Evolutionary conservation across 2,113 vertebrate genomes (phyloP), one percentile per base, ranked within the genome.

Genomic region (Gambusia affinis): DNA sequence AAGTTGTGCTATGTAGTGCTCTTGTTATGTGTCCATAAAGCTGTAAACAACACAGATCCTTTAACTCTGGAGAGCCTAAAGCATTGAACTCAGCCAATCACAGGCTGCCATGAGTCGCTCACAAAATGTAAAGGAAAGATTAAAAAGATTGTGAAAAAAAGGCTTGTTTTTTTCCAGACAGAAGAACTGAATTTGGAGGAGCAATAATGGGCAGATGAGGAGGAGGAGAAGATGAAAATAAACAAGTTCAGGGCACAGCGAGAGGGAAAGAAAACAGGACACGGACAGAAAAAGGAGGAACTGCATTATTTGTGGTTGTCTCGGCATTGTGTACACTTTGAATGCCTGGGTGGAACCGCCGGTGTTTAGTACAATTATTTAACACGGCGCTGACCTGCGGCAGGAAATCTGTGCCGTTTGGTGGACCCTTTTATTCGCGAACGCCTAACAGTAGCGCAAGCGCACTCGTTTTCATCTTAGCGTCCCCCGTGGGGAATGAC

Each of bases 271-370:
- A 79, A 84, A 87, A 84, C 70, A 79, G 79, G 79, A 75, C 76
- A 68, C 39, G 27, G 28, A 70, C 47, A 60, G 47, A 67, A 73
- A 83, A 75, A 85, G 39, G 27, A 87, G 83, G 74, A 83, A 79
- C 81, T 64, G 35, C 63, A 61, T 85, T 85, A 85, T 86, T 87
- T 87, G 80, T 67, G 63, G 72, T 78, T 76, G 63, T 83, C 70
- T 88, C 72, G 65, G 72, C 79, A 90, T 91, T 88, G 89, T 91
- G 81, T 83, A 17, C 42, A 72, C 72, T 67, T 85, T 92, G 86
- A 92, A 92, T 90, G 86, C 68, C 51, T 70, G 89, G 89, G 89
- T 85, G 90, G 79, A 91, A 86, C 51, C 11, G 39, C 71, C 63
- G 35, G 66, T 37, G 81, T 83, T 85, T 67, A 78, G 73, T 72